These are phyloP conservation scores for Vidua chalybeata DNA, from an alignment of 2,113 vertebrate genomes.

Conservation along the genomic window DNA sequence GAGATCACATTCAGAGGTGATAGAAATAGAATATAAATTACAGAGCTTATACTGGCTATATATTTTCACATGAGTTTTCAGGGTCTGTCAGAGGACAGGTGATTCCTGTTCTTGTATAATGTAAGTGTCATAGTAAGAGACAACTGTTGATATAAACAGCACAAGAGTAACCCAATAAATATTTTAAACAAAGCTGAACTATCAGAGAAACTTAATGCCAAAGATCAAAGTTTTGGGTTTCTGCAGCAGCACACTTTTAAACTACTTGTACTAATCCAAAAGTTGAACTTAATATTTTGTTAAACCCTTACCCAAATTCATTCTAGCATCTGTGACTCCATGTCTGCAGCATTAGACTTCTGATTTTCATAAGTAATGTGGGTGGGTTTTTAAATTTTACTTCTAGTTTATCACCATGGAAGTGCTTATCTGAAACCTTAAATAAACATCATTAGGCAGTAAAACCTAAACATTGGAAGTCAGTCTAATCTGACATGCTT, in stretches of 20 bases:
- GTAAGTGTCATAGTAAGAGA: background rate
- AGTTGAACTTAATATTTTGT: background rate
- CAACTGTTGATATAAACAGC: background rate
- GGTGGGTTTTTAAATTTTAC: background rate
- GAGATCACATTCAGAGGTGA: background rate
- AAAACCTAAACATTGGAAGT: background rate
- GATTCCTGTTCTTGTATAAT: background rate
- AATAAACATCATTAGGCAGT: background rate
- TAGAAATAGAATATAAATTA: background rate
- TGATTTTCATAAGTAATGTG: background rate
- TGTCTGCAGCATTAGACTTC: background rate
- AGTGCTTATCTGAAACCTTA: background rate
- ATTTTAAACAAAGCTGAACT: conserved; percentile 2
- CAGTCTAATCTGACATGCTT: background rate
- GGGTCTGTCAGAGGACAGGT: background rate
- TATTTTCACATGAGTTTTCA: background rate
- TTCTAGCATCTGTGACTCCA: background rate
- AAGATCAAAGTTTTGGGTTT: background rate
- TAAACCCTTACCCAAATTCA: background rate
- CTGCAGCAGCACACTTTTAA: background rate
- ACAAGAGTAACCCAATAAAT: background rate
- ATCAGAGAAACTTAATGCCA: background rate
- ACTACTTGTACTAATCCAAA: background rate
- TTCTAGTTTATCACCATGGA: background rate
- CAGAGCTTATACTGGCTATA: background rate